Percentiles rank a stretch among this genome's conserved stretches.
These are phyloP conservation scores for Sorex araneus DNA, from an alignment of 2,113 vertebrate species.

Conservation along the genomic window DNA sequence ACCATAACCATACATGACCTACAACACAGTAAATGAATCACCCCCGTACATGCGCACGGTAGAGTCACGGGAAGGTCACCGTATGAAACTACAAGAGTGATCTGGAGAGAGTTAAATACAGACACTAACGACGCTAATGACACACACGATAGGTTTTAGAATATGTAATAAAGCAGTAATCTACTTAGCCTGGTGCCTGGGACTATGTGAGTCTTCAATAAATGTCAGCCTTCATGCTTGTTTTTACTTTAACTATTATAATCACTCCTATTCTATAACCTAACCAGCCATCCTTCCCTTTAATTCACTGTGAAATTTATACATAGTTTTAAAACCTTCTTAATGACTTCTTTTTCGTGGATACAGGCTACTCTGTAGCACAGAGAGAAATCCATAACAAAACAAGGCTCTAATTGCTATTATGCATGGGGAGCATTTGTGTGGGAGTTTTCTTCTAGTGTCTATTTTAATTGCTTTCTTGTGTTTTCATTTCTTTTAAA, in stretches of 20 bases:
- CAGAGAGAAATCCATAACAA: constrained; percentile 1
- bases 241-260: constrained; percentile 12
- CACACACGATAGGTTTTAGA: constrained; percentile 16
- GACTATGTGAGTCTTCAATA: not conserved
- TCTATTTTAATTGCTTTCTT: constrained; percentile 15
- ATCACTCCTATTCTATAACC: not conserved
- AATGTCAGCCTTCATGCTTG: not conserved
- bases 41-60: not conserved
- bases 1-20: not conserved
- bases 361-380: not conserved
- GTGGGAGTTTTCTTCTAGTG: not conserved
- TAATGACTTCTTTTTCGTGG: constrained; percentile 20
- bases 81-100: not conserved
- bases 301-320: constrained; percentile 50
- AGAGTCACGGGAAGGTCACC: not conserved
- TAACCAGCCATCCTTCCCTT: constrained; percentile 8
- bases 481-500: not conserved
- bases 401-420: not conserved
- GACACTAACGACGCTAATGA: too few species aligned
- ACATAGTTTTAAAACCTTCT: not conserved
- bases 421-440: not conserved
- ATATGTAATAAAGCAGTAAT: not conserved
- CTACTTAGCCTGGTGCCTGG: not conserved
- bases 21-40: not conserved
- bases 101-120: constrained; percentile 24